Percentiles rank a stretch among this genome's conserved stretches.
Conservation (phyloP, 2,888 invertebrate species). For the Operophtera brumata region DNA sequence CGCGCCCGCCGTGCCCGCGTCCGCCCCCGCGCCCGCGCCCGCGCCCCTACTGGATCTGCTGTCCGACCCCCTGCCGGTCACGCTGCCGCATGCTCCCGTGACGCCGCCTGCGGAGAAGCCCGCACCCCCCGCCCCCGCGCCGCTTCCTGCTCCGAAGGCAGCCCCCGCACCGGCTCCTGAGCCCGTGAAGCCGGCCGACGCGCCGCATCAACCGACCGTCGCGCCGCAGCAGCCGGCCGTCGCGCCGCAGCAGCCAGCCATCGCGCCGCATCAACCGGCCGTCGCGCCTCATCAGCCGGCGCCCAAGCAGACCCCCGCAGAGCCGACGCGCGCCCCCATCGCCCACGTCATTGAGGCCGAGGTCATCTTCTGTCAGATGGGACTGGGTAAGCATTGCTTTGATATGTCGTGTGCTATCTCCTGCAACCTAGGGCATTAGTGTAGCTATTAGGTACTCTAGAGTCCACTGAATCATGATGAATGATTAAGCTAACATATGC, state of each 20-base stretch:
- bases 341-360: constrained; percentile 83
- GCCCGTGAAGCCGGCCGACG: constrained; percentile 28
- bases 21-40: constrained; percentile 36
- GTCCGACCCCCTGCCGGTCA: constrained; percentile 32
- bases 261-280: constrained; percentile 53
- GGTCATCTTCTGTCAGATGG: constrained; percentile 86
- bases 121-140: constrained; percentile 47
- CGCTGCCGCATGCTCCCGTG: constrained; percentile 32
- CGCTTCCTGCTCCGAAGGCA: constrained; percentile 35
- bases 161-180: constrained; percentile 33
- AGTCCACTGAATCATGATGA: neutral
- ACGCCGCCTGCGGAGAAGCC: constrained; percentile 13
- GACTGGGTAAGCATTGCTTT: constrained; percentile 83
- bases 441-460: neutral
- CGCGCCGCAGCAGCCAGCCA: constrained; percentile 39
- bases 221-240: constrained; percentile 41
- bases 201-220: constrained; percentile 27
- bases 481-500: too few species aligned
- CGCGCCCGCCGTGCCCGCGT: constrained; percentile 49
- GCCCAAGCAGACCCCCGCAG: constrained; percentile 37
- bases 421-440: too few species aligned
- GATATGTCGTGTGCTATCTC: too few species aligned
- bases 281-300: constrained; percentile 51
- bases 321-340: constrained; percentile 54
- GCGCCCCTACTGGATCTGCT: constrained; percentile 17